These are phyloP conservation scores for Neotoma lepida DNA, from an alignment of 2,113 vertebrate species.

Conservation along the genomic window DNA sequence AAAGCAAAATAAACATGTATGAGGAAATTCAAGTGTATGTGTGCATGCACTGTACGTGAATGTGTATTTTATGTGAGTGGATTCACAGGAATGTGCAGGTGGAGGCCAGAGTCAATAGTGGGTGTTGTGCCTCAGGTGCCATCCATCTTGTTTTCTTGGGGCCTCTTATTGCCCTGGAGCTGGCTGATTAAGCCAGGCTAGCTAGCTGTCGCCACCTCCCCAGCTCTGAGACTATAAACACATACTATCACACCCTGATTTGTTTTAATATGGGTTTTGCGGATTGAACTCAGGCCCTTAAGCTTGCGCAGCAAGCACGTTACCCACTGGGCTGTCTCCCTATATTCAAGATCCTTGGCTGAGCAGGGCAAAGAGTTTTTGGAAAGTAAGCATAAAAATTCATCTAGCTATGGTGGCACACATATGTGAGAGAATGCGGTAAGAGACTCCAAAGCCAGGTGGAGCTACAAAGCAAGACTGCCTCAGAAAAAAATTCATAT, in stretches of 20 bases:
- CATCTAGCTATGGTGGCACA: neutral
- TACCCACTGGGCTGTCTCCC: neutral
- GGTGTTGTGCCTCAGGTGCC: neutral
- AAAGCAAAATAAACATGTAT: neutral
- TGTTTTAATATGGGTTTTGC: neutral
- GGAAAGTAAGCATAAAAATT: neutral
- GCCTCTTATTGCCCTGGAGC: neutral
- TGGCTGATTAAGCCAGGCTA: neutral
- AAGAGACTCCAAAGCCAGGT: neutral
- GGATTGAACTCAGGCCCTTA: neutral
- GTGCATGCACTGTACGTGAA: neutral
- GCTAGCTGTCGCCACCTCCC: neutral
- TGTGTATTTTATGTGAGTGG: neutral
- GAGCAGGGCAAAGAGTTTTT: neutral
- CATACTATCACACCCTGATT: neutral
- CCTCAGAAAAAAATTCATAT: neutral
- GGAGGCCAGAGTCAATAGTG: neutral
- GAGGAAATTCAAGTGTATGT: neutral
- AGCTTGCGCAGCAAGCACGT: neutral
- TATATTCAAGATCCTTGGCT: neutral
- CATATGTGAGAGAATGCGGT: no score
- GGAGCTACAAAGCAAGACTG: neutral
- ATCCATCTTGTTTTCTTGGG: neutral
- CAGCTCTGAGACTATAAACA: neutral
- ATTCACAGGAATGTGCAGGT: neutral